Conservation (phyloP, 2,888 invertebrate genomes). For the Xylocampa areola region DNA sequence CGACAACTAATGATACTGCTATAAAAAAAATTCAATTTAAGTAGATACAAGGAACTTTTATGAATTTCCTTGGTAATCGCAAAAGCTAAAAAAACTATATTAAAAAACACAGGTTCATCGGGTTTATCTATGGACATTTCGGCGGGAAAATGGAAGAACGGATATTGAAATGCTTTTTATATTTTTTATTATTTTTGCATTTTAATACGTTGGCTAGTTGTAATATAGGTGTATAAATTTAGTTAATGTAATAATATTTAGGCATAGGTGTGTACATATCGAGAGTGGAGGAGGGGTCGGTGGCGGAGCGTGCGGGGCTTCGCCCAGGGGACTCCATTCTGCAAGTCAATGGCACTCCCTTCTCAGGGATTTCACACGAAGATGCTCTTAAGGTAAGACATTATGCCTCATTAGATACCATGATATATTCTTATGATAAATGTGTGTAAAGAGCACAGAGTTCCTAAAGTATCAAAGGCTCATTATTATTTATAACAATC, state of each 20-base stretch:
- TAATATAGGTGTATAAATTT: conserved; percentile 53
- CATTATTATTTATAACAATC: too few species aligned
- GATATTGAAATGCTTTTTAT: conserved; percentile 34
- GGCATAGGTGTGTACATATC: conserved; percentile 97
- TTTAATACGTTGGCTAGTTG: conserved; percentile 50
- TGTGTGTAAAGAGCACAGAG: conserved; percentile 7
- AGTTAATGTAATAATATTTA: conserved; percentile 81
- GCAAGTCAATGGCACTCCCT: conserved; percentile 98
- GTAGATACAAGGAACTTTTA: too few species aligned
- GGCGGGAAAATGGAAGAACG: conserved; percentile 33
- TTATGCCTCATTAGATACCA: conserved; percentile 6
- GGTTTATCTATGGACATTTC: conserved; percentile 25
- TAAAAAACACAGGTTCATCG: conserved; percentile 5
- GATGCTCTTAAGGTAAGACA: conserved; percentile 96
- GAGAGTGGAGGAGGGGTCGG: conserved; percentile 96
- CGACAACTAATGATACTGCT: too few species aligned
- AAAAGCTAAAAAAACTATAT: conserved; percentile 13
- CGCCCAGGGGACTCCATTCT: conserved; percentile 98
- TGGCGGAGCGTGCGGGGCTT: conserved; percentile 96
- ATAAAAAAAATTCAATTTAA: too few species aligned
- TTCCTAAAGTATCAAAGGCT: conserved; percentile 7
- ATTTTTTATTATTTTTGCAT: conserved; percentile 42
- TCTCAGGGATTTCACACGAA: conserved; percentile 97
- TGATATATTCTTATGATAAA: conserved; percentile 22
- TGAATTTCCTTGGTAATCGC: too few species aligned